phyloP scores from a whole-genome alignment of 2,113 vertebrate genomes.

The Osmerus eperlanus region DNA sequence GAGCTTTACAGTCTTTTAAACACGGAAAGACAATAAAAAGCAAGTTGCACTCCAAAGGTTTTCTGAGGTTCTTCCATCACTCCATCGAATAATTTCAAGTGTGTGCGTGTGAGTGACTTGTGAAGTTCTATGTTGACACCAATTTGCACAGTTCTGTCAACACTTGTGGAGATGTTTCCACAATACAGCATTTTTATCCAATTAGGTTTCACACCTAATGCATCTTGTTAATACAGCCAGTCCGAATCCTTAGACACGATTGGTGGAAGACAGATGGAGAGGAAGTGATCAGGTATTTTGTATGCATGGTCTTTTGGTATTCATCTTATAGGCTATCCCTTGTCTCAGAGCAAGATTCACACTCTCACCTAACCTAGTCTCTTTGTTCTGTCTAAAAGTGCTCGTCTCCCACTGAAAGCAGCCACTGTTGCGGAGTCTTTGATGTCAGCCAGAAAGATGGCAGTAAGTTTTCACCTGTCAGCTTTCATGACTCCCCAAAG shows the following conservation, averaged over 20 bases:
- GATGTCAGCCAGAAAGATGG: conserved; percentile 64
- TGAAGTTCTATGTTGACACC: no score
- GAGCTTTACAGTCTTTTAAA: conserved; percentile 47
- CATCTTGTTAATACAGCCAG: no score
- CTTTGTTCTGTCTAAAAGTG: conserved; percentile 69
- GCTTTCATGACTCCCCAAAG: conserved; percentile 70
- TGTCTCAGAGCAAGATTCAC: background rate
- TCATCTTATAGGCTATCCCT: background rate
- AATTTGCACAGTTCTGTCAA: no score
- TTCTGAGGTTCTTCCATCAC: conserved; percentile 43
- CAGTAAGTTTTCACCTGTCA: conserved; percentile 75
- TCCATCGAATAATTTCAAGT: no score
- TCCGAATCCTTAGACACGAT: no score
- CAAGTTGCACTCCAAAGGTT: conserved; percentile 46
- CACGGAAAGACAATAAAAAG: conserved; percentile 64
- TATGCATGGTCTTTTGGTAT: background rate
- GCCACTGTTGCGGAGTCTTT: conserved; percentile 45
- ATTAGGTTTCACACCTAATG: no score
- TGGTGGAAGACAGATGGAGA: background rate
- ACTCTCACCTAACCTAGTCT: conserved; percentile 32
- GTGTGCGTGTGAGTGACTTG: conserved; percentile 1
- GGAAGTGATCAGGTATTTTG: conserved; percentile 13
- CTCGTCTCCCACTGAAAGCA: conserved; percentile 49
- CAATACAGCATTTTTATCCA: no score
- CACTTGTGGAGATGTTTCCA: no score